Percentiles rank a stretch among this genome's conserved stretches.
Conservation (phyloP, 2,888 invertebrate genomes). For the Hyposoter didymator region DNA sequence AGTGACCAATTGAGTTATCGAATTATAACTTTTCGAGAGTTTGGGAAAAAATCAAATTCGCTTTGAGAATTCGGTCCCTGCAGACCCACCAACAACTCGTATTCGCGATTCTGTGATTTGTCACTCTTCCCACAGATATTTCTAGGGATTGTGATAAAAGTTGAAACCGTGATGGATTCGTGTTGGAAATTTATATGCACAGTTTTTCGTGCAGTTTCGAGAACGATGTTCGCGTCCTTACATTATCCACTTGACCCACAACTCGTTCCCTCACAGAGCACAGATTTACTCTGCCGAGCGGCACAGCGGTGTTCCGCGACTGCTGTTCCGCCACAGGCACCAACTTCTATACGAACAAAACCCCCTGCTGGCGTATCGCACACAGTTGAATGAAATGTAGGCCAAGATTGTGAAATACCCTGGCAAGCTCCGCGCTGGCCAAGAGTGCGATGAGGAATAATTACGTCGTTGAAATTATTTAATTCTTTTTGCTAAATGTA, state of each 20-base stretch:
- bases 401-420: slow-evolving; percentile 72
- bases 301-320: slow-evolving; percentile 20
- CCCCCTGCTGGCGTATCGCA: slow-evolving; percentile 25
- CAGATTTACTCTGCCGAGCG: slow-evolving; percentile 58
- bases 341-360: slow-evolving; percentile 32
- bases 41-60: too few relatives aligned
- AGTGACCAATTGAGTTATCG: not conserved
- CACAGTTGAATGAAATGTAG: slow-evolving; percentile 67
- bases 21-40: not conserved
- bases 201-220: not conserved
- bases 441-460: slow-evolving; percentile 33
- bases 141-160: not conserved
- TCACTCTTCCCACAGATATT: not conserved
- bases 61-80: too few relatives aligned
- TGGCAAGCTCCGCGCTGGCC: slow-evolving; percentile 46
- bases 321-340: slow-evolving; percentile 49
- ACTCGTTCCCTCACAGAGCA: slow-evolving; percentile 60
- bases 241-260: slow-evolving; percentile 73
- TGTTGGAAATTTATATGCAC: not conserved
- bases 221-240: slow-evolving; percentile 61
- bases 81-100: not conserved
- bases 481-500: too few relatives aligned
- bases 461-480: not conserved
- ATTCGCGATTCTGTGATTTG: not conserved
- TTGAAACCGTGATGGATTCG: not conserved